A percentile compares a stretch with the other conserved stretches of the same genome.
These are phyloP conservation scores for Lasioglossum zephyrum DNA, from an alignment of 2,888 invertebrate genomes.

Conservation along the genomic window DNA sequence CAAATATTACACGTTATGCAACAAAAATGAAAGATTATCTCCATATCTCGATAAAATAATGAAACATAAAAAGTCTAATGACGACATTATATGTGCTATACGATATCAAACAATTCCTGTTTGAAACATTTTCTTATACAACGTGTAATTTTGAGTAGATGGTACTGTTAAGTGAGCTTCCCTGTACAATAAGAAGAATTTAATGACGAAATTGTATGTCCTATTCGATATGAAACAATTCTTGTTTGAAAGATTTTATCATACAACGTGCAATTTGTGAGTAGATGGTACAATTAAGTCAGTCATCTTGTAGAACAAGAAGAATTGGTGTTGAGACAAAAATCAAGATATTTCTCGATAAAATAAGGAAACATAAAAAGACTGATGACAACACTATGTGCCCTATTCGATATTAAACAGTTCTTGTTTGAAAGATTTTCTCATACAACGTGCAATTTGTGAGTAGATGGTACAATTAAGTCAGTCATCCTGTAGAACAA, in stretches of 20 bases:
- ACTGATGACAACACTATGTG: too few species aligned
- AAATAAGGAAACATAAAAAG: too few species aligned
- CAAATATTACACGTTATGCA: too few species aligned
- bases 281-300: background rate
- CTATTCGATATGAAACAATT: background rate
- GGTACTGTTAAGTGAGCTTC: background rate
- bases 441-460: background rate
- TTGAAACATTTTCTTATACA: background rate
- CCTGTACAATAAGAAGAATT: background rate
- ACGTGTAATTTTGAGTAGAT: background rate
- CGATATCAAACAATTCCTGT: too few species aligned
- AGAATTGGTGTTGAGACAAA: too few species aligned
- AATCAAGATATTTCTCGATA: too few species aligned
- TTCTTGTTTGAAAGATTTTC: background rate
- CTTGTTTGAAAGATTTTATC: background rate
- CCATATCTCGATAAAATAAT: too few species aligned
- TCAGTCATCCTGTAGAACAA: background rate
- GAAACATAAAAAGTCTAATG: background rate
- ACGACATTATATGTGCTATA: too few species aligned
- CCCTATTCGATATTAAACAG: background rate
- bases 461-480: background rate
- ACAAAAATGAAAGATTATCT: too few species aligned
- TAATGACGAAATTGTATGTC: too few species aligned
- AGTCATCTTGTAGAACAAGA: background rate
- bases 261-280: background rate